These are phyloP conservation scores for Hybos culiciformis DNA, from an alignment of 2,888 invertebrate genomes.

Conservation along the genomic window DNA sequence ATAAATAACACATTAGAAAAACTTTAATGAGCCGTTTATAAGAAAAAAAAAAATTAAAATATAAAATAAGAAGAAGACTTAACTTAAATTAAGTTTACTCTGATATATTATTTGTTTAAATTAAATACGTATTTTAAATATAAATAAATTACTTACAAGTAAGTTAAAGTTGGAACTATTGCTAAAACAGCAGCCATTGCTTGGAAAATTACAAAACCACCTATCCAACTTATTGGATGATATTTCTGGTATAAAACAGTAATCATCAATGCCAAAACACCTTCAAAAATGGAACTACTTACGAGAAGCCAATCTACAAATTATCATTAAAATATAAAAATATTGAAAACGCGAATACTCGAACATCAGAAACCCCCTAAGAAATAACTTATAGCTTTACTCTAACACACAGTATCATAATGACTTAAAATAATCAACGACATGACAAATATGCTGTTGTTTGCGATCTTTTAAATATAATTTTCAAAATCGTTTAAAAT, in stretches of 20 bases:
- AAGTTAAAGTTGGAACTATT: conserved; percentile 42
- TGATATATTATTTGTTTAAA: too few relatives aligned
- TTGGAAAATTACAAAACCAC: conserved; percentile 41
- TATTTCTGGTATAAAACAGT: conserved; percentile 45
- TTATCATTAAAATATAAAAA: not conserved
- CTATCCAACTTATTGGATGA: conserved; percentile 46
- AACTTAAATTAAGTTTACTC: too few relatives aligned
- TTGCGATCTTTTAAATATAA: too few relatives aligned
- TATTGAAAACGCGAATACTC: too few relatives aligned
- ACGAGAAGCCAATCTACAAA: conserved; percentile 45
- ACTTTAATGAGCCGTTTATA: too few relatives aligned
- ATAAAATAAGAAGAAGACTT: too few relatives aligned
- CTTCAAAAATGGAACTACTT: conserved; percentile 40
- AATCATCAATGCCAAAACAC: conserved; percentile 39
- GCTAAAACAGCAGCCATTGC: conserved; percentile 37
- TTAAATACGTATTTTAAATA: not conserved
- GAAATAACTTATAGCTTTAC: conserved; percentile 1
- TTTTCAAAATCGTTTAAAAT: too few relatives aligned
- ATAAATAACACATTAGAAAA: too few relatives aligned
- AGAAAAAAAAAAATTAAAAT: too few relatives aligned
- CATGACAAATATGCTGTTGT: too few relatives aligned
- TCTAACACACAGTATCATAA: too few relatives aligned
- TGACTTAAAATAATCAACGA: too few relatives aligned
- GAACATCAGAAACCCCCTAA: not conserved
- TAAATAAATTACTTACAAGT: conserved; percentile 25